These are phyloP conservation scores for Hydrochoerus hydrochaeris DNA, from an alignment of 2,113 vertebrate species.

Conservation along the genomic window DNA sequence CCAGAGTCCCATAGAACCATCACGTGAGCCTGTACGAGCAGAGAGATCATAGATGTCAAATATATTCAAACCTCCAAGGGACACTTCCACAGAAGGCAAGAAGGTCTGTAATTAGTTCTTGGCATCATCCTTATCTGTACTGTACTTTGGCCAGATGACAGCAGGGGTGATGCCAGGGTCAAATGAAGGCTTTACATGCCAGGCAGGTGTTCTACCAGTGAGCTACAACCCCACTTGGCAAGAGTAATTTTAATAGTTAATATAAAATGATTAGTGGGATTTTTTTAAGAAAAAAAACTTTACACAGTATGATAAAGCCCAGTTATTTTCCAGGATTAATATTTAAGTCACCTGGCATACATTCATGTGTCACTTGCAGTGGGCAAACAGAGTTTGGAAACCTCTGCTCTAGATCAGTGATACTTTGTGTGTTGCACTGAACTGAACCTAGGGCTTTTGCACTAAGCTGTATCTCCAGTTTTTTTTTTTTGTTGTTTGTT, in stretches of 20 bases:
- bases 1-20: constrained; percentile 99
- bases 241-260: not conserved
- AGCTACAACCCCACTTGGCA: not conserved
- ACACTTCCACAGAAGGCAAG: constrained; percentile 3
- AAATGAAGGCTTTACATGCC: not conserved
- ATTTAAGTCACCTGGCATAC: not conserved
- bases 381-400: not conserved
- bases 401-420: not conserved
- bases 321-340: constrained; percentile 36
- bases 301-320: constrained; percentile 23
- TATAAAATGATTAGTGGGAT: not conserved
- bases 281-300: not conserved
- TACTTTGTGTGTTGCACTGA: not conserved
- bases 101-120: not conserved
- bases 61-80: not conserved
- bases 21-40: constrained; percentile 93
- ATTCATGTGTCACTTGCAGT: not conserved
- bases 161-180: not conserved
- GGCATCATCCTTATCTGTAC: not conserved
- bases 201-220: not conserved
- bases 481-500: too few species aligned
- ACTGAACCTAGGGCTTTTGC: not conserved
- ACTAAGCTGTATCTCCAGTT: not conserved
- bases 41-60: constrained; percentile 47
- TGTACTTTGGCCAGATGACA: not conserved